Conservation (phyloP, 2,888 invertebrate species). For the Spilarctia lutea region DNA sequence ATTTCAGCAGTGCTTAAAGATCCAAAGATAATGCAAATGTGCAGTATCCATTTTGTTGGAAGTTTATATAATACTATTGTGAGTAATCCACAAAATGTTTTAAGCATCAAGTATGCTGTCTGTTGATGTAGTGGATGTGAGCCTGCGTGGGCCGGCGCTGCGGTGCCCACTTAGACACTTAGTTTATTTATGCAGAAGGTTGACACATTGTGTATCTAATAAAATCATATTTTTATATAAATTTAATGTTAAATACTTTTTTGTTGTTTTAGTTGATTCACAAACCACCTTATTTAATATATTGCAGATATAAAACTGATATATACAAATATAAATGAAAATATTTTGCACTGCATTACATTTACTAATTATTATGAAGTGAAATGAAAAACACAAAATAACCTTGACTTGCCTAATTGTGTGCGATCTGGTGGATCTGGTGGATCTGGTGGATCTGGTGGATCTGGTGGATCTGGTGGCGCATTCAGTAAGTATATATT, state of each 20-base stretch:
- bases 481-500: neutral
- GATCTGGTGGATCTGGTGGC: too few species aligned
- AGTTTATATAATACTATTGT: neutral
- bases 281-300: slow-evolving; percentile 1
- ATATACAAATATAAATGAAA: neutral
- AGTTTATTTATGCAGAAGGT: neutral
- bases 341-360: neutral
- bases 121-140: neutral
- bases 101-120: neutral
- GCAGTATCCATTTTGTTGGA: neutral
- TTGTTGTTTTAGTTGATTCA: slow-evolving; percentile 21
- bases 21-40: neutral
- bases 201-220: slow-evolving; percentile 20
- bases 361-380: too few species aligned
- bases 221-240: slow-evolving; percentile 25
- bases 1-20: neutral
- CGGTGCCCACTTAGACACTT: neutral
- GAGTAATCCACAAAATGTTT: neutral
- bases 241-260: slow-evolving; percentile 15
- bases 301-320: neutral
- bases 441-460: too few species aligned
- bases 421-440: neutral
- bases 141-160: neutral
- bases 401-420: neutral
- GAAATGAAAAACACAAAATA: too few species aligned